Evolutionary conservation across 2,888 invertebrate species (phyloP), one percentile per base, ranked within the genome.

Genomic region (Dendrolimus houi): DNA sequence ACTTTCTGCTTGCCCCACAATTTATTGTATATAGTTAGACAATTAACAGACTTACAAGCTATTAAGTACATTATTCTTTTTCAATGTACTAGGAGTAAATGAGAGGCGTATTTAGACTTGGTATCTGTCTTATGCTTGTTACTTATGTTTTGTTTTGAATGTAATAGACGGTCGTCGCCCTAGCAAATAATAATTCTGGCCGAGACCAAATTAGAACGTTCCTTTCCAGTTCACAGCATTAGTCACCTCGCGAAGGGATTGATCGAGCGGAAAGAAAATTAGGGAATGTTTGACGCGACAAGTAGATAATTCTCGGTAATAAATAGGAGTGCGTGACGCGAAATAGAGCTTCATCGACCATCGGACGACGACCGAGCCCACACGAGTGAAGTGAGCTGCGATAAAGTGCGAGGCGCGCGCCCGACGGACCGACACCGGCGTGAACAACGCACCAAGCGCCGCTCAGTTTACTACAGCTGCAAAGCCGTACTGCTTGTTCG

Each of bases 271-370:
- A 62, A 62, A 56, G 61, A 63, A 61, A 64, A 66, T 70, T 69
- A 66, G 65, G 69, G 63, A 61, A 62, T 63, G 70, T 69, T 77
- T 74, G 63, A 65, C 63, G 62, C 62, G 67, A 61, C 61, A 60
- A 58, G 60, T 57, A 63, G 62, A 73, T 74, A 72, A 70, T 71
- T 71, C 66, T 69, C 64, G 63, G 74, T 79, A 83, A 80, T 83
- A 83, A 83, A 85, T 83, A 77, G 77, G 71, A 83, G 79, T 85
- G 83, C 83, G 82, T 87, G 83, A 82, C 80, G 76, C 75, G 75
- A 84, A 82, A 80, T 81, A 77, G 75, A 80, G 79, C 81, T 86
- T 73, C 83, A 87, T 86, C 82, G 85, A 84, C 82, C 81, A 82
- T 77, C 77, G 80, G 78, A 74, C 80, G 79, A 80, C 81, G 81